These are phyloP conservation scores for Pempheris klunzingeri DNA, from an alignment of 2,797 vertebrate genomes.

Conservation along the genomic window DNA sequence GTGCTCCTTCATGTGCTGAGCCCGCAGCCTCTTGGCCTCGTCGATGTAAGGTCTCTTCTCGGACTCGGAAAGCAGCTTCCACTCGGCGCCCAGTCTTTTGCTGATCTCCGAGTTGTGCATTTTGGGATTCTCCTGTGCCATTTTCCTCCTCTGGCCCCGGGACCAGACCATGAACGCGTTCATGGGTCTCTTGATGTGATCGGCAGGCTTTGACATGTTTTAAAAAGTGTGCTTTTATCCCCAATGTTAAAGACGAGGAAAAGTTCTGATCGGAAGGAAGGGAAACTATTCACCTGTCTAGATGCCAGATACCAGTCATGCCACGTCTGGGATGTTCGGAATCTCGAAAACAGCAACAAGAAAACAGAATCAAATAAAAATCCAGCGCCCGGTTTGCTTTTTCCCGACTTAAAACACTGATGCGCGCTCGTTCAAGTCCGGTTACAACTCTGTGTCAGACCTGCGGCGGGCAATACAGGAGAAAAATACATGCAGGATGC, in stretches of 20 bases:
- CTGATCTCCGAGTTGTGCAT: constrained; percentile 99
- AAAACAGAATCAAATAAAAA: constrained; percentile 71
- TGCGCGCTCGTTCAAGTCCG: constrained; percentile 69
- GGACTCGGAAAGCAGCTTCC: constrained; percentile 98
- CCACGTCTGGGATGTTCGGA: constrained; percentile 75
- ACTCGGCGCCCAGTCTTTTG: constrained; percentile 98
- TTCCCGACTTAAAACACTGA: constrained; percentile 71
- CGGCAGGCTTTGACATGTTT: constrained; percentile 96
- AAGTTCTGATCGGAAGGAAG: constrained; percentile 75
- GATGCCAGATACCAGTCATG: constrained; percentile 81
- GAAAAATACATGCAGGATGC: constrained; percentile 67
- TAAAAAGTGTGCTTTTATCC: constrained; percentile 69
- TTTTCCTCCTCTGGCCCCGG: constrained; percentile 96
- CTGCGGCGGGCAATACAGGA: constrained; percentile 40
- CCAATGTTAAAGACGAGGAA: constrained; percentile 71
- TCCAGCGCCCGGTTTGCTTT: constrained; percentile 72
- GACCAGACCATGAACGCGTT: constrained; percentile 99
- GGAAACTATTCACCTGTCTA: constrained; percentile 84
- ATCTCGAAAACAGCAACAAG: constrained; percentile 59
- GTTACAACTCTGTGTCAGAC: constrained; percentile 64
- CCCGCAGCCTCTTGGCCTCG: constrained; percentile 97
- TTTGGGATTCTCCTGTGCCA: constrained; percentile 99
- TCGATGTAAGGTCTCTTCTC: constrained; percentile 99
- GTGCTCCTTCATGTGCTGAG: constrained; percentile 99
- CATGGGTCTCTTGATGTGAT: constrained; percentile 99